Conservation (phyloP, 2,888 invertebrate species). For the Tridacna crocea region DNA sequence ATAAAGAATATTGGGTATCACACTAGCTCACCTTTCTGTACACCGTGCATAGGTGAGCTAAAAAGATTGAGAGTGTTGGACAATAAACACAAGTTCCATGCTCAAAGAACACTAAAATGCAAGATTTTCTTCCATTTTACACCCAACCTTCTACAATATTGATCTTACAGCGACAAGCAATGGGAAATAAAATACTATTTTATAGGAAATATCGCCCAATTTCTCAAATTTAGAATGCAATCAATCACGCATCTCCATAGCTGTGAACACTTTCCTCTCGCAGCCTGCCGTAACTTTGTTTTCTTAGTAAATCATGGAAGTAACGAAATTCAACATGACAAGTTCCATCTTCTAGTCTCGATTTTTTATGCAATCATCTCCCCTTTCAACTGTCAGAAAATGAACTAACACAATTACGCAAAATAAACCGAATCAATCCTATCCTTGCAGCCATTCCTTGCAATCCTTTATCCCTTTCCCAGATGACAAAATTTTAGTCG, state of each 20-base stretch:
- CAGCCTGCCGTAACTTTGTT: constrained; percentile 1
- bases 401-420: constrained; percentile 18
- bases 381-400: constrained; percentile 15
- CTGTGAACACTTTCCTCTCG: not conserved
- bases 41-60: too few relatives aligned
- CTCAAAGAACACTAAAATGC: not conserved
- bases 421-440: constrained; percentile 9
- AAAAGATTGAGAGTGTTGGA: too few relatives aligned
- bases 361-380: constrained; percentile 19
- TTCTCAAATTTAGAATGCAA: constrained; percentile 20
- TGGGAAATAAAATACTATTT: constrained; percentile 31
- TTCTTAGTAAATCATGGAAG: constrained; percentile 10
- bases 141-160: constrained; percentile 4
- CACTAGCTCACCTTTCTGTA: too few relatives aligned
- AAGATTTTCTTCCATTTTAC: not conserved
- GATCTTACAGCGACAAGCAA: constrained; percentile 8
- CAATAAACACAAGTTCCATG: not conserved
- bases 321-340: constrained; percentile 25
- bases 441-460: too few relatives aligned
- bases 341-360: constrained; percentile 14
- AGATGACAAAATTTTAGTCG: too few relatives aligned
- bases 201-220: constrained; percentile 23
- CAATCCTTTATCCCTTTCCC: too few relatives aligned
- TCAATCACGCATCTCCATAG: constrained; percentile 17
- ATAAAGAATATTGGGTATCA: too few relatives aligned